These are phyloP conservation scores for Amazonetta brasiliensis DNA, from an alignment of 2,797 vertebrate genomes.

Conservation along the genomic window DNA sequence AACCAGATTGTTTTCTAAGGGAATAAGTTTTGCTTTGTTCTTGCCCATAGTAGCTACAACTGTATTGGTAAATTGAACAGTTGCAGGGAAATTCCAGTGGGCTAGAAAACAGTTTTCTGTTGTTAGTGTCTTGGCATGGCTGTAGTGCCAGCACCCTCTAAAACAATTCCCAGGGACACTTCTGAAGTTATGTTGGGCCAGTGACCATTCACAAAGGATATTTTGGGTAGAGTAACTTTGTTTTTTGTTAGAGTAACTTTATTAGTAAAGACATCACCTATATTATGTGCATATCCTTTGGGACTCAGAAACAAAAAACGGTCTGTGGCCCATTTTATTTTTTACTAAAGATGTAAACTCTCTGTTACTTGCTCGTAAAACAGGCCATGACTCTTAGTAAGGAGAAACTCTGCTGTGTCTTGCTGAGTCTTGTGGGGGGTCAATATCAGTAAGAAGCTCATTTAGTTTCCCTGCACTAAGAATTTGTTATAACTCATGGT, in stretches of 20 bases:
- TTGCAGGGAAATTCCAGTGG: neutral
- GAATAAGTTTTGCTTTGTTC: neutral
- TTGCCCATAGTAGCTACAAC: neutral
- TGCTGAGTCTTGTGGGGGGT: neutral
- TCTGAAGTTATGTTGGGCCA: neutral
- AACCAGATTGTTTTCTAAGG: neutral
- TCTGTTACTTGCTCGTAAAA: neutral
- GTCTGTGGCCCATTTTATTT: neutral
- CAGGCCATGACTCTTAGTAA: neutral
- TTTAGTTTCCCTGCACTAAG: neutral
- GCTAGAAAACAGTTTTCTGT: neutral
- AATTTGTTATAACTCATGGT: neutral
- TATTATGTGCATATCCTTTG: neutral
- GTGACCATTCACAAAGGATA: neutral
- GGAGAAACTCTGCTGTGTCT: neutral
- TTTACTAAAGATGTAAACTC: neutral
- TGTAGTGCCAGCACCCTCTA: neutral
- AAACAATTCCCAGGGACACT: neutral
- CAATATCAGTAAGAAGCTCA: neutral
- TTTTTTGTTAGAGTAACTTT: neutral
- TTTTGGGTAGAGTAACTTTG: neutral
- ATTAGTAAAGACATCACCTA: neutral
- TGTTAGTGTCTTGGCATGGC: neutral
- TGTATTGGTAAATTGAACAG: neutral
- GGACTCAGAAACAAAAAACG: neutral